Conservation (phyloP, 2,113 vertebrate species). For the Trachemys scripta region DNA sequence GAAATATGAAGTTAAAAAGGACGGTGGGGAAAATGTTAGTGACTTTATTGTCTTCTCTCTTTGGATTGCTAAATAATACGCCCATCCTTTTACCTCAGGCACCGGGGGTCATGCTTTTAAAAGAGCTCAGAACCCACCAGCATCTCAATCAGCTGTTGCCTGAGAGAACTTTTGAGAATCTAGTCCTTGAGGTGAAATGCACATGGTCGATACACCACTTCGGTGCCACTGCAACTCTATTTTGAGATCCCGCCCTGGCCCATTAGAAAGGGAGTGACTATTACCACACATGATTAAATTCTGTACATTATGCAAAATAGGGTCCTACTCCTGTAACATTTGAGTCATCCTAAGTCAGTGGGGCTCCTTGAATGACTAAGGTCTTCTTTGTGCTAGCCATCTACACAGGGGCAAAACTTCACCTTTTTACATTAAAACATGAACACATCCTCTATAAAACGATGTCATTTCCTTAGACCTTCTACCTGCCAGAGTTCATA, state of each 20-base stretch:
- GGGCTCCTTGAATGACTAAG: neutral
- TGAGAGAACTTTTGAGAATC: neutral
- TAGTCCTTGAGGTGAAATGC: neutral
- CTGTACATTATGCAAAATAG: neutral
- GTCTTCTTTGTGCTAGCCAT: neutral
- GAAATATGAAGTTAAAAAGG: neutral
- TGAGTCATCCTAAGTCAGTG: neutral
- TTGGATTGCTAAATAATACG: neutral
- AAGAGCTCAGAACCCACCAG: neutral
- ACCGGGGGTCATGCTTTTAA: neutral
- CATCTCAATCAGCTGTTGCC: neutral
- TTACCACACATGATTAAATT: neutral
- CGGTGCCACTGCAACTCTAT: neutral
- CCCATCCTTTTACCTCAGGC: neutral
- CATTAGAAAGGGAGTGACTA: neutral
- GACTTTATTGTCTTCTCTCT: neutral
- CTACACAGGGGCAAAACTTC: neutral
- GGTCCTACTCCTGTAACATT: accelerated
- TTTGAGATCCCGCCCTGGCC: neutral
- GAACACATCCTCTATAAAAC: neutral
- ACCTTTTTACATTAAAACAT: neutral
- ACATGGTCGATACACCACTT: neutral
- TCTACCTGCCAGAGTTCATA: neutral
- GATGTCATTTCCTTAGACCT: neutral
- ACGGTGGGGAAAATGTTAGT: neutral